Percentiles rank a stretch among this genome's conserved stretches.
These are phyloP conservation scores for Trachymyrmex septentrionalis DNA, from an alignment of 1,140 invertebrate genomes.

Conservation along the genomic window DNA sequence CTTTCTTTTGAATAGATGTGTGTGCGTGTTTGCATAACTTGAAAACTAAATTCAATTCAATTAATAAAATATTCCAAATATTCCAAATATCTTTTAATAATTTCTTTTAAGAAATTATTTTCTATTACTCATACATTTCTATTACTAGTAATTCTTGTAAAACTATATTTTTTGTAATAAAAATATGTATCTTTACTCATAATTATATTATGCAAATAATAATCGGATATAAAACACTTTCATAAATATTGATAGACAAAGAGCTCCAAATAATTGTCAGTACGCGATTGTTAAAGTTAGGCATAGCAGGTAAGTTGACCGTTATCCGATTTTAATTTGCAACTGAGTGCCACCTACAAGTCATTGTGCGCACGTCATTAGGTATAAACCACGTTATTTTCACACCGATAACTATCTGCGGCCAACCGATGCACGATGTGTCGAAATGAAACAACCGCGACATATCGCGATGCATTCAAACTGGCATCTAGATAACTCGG, in stretches of 20 bases:
- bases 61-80: neutral
- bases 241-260: neutral
- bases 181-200: neutral
- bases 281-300: slow-evolving; percentile 58
- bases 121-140: neutral
- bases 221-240: slow-evolving; percentile 14
- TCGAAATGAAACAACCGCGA: slow-evolving; percentile 42
- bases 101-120: neutral
- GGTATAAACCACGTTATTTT: slow-evolving; percentile 64
- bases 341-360: slow-evolving; percentile 1
- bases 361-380: slow-evolving; percentile 42
- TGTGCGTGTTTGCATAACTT: neutral
- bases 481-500: slow-evolving; percentile 41
- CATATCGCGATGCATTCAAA: slow-evolving; percentile 50
- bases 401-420: slow-evolving; percentile 65
- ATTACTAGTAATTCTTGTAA: neutral
- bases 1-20: neutral
- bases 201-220: neutral
- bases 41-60: neutral
- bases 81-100: neutral
- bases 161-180: neutral
- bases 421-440: slow-evolving; percentile 1
- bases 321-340: slow-evolving; percentile 66
- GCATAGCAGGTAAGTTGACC: slow-evolving; percentile 48
- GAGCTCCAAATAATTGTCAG: slow-evolving; percentile 35